Conservation (phyloP, 2,113 vertebrate species). For the Siniperca chuatsi region DNA sequence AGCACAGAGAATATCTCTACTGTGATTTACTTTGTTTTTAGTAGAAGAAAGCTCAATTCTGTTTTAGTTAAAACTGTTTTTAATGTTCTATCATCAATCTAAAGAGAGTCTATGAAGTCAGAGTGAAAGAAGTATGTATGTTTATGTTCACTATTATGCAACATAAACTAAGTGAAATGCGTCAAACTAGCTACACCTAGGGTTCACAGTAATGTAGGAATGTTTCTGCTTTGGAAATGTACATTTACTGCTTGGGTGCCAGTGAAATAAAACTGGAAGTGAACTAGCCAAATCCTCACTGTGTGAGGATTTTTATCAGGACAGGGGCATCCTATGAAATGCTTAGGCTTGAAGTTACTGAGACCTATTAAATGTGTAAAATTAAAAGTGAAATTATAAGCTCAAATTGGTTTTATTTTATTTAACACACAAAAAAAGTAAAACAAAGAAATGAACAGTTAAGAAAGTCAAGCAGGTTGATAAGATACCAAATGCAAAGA, state of each 20-base stretch:
- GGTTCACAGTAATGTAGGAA: slow-evolving; percentile 9
- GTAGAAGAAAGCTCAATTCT: slow-evolving; percentile 7
- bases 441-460: background rate
- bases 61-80: slow-evolving; percentile 41
- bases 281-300: slow-evolving; percentile 57
- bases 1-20: slow-evolving; percentile 42
- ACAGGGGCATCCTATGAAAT: background rate
- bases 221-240: slow-evolving; percentile 30
- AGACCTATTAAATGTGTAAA: background rate
- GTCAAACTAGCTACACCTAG: slow-evolving; percentile 27
- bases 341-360: background rate
- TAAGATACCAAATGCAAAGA: slow-evolving; percentile 61
- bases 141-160: slow-evolving; percentile 50
- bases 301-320: slow-evolving; percentile 39
- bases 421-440: background rate
- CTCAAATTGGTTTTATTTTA: slow-evolving; percentile 1
- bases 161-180: background rate
- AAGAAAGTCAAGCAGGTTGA: background rate
- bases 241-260: slow-evolving; percentile 13
- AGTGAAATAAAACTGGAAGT: slow-evolving; percentile 34
- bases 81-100: slow-evolving; percentile 42
- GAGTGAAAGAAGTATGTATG: slow-evolving; percentile 13
- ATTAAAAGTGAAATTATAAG: background rate
- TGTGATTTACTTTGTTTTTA: slow-evolving; percentile 42
- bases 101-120: slow-evolving; percentile 17